Conservation (phyloP, 2,797 vertebrate species). For the Trachurus trachurus region DNA sequence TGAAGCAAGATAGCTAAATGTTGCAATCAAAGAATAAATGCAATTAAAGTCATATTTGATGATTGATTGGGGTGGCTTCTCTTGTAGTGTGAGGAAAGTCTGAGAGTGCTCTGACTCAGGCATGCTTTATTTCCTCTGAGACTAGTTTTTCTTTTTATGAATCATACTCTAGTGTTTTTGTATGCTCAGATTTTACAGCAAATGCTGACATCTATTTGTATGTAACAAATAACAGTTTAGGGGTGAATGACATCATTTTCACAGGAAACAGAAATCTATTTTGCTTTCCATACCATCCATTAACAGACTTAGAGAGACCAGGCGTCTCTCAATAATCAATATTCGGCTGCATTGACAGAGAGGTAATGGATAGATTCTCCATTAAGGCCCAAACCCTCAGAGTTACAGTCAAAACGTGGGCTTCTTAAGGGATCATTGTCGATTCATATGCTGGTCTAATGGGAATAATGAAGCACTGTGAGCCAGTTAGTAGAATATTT, state of each 20-base stretch:
- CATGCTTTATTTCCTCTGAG: slow-evolving; percentile 3
- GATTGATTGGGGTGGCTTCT: background rate
- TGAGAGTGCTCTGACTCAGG: background rate
- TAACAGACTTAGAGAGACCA: slow-evolving; percentile 15
- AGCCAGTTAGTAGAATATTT: slow-evolving; percentile 57
- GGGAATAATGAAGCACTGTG: slow-evolving; percentile 66
- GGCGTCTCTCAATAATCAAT: slow-evolving; percentile 65
- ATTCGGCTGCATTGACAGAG: slow-evolving; percentile 53
- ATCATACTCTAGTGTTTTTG: background rate
- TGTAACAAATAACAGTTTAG: background rate
- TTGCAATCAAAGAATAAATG: background rate
- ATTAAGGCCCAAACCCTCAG: slow-evolving; percentile 53
- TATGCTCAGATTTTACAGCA: slow-evolving; percentile 9
- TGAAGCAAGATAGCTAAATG: background rate
- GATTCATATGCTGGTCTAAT: slow-evolving; percentile 68
- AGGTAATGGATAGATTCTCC: slow-evolving; percentile 67
- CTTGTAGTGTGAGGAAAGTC: background rate
- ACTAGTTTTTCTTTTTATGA: background rate
- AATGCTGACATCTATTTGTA: slow-evolving; percentile 2
- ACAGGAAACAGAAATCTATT: background rate
- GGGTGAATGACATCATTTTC: too few relatives aligned
- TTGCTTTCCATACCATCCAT: slow-evolving; percentile 39
- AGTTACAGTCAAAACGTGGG: slow-evolving; percentile 38
- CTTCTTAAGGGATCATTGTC: slow-evolving; percentile 60
- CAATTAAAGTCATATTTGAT: background rate